A percentile compares a stretch with the other conserved stretches of the same genome.
Conservation (phyloP, 2,113 vertebrate species). For the Tretioscincus oriximinensis region DNA sequence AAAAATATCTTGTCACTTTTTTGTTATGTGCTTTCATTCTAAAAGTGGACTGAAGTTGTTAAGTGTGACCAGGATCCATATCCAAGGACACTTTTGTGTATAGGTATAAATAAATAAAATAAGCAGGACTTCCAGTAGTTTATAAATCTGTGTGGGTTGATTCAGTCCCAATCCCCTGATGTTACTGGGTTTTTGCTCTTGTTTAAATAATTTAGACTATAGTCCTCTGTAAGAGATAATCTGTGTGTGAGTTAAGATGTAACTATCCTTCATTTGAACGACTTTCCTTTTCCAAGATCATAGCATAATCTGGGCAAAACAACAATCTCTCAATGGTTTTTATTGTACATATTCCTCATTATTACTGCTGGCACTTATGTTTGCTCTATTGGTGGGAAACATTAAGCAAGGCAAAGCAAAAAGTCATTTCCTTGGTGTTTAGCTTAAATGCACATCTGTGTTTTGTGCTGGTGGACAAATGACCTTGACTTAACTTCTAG, state of each 20-base stretch:
- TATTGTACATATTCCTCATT: not conserved
- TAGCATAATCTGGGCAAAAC: not conserved
- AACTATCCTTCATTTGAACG: not conserved
- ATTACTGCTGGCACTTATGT: not conserved
- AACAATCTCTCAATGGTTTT: not conserved
- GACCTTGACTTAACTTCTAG: conserved; percentile 41
- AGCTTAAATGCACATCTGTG: conserved; percentile 1
- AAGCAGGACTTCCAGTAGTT: no score
- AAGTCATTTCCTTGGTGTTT: not conserved
- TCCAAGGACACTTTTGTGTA: no score
- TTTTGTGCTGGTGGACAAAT: not conserved
- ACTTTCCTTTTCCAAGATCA: conserved; percentile 4
- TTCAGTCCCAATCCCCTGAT: no score
- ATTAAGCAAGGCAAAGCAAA: conserved; percentile 21
- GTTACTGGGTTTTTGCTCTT: not conserved
- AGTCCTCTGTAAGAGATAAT: conserved; percentile 2
- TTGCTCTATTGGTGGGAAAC: conserved; percentile 21
- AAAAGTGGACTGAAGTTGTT: no score
- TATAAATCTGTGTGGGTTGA: no score
- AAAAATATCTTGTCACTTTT: no score
- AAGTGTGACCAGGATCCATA: no score
- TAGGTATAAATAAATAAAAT: no score
- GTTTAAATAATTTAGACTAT: not conserved
- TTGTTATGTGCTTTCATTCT: no score
- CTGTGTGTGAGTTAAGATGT: not conserved